These are phyloP conservation scores for Drosophila koepferae DNA, from an alignment of 2,888 invertebrate genomes.

Conservation along the genomic window DNA sequence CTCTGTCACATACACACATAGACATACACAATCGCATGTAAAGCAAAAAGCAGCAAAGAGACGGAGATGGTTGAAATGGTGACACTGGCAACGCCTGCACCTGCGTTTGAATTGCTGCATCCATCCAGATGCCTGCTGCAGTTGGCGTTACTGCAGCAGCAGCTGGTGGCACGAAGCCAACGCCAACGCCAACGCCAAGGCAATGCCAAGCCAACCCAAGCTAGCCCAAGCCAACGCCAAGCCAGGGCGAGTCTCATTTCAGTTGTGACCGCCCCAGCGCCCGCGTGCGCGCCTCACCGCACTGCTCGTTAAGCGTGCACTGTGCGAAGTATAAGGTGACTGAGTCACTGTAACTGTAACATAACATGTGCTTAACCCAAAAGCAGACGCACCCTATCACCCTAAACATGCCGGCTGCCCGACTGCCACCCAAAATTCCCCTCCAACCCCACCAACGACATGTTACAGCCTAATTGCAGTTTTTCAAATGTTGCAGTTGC, in stretches of 20 bases:
- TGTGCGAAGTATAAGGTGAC: conserved; percentile 50
- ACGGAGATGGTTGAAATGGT: conserved; percentile 45
- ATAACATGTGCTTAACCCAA: conserved; percentile 73
- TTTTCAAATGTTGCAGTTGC: conserved; percentile 70
- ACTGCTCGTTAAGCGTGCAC: conserved; percentile 46
- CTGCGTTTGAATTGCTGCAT: conserved; percentile 54
- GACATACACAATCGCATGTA: background rate
- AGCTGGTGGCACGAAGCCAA: conserved; percentile 21
- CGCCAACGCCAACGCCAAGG: conserved; percentile 5
- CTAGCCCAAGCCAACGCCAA: background rate
- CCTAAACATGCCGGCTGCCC: conserved; percentile 15
- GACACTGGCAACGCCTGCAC: conserved; percentile 48
- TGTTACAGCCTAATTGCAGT: conserved; percentile 69
- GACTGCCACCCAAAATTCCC: background rate
- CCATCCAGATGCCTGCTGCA: conserved; percentile 42
- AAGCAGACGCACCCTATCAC: conserved; percentile 51
- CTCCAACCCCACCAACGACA: conserved; percentile 39
- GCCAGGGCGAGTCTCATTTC: conserved; percentile 47
- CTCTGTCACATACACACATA: conserved; percentile 10
- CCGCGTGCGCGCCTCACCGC: conserved; percentile 5
- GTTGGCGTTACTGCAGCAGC: conserved; percentile 20
- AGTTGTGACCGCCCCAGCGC: conserved; percentile 27
- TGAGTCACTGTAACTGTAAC: conserved; percentile 56
- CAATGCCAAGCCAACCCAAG: background rate
- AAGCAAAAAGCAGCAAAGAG: conserved; percentile 24